Base-by-base conservation (phyloP, 2,113 vertebrate species). In the Pipra filicauda region DNA sequence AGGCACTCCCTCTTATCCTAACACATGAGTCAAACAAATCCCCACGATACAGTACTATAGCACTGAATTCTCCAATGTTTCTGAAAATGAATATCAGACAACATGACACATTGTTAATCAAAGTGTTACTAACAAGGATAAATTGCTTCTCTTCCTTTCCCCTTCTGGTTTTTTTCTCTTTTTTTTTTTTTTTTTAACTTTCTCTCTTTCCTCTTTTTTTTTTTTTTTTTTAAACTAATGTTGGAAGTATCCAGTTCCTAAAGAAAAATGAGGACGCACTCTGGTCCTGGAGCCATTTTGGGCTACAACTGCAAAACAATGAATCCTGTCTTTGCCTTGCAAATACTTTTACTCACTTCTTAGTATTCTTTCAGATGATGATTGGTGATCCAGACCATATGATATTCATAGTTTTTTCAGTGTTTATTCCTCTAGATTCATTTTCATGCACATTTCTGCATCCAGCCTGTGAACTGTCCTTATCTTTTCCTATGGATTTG, bases 1-100 rank as follows among this genome's bases (percentile, higher is more conserved):
- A 97, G 98, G 97, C 97, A 97, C 98, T 98, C 98, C 98, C 97
- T 98, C 97, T 97, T 98, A 97, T 94, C 96, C 98, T 97, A 98
- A 98, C 96, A 97, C 43, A 81, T 51, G 61, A 96, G 90, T 94
- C 57, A 85, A 95, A 96, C 78, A 94, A 95, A 96, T 95, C 96
- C 91, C 91, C 62, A 39, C 33, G 95, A 95, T 61, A 73, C n/a
- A 89, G 82, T 57, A 70, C 87, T 79, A 26, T 5, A 91, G 61
- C 35, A 66, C 52, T 69, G 86, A 97, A 96, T 94, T 97, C 92
- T 92, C 93, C 76, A 91, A 69, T 72, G 91, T 69, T 88, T 81
- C 88, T 91, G 82, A 92, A 96, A 94, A 91, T 37, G 8, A 95
- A 27, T 89, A 96, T 88, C 81, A 77, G 81, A 91, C 74, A 94